These are phyloP conservation scores for Cataglyphis altisquamis DNA, from an alignment of 2,888 invertebrate genomes.

Conservation along the genomic window DNA sequence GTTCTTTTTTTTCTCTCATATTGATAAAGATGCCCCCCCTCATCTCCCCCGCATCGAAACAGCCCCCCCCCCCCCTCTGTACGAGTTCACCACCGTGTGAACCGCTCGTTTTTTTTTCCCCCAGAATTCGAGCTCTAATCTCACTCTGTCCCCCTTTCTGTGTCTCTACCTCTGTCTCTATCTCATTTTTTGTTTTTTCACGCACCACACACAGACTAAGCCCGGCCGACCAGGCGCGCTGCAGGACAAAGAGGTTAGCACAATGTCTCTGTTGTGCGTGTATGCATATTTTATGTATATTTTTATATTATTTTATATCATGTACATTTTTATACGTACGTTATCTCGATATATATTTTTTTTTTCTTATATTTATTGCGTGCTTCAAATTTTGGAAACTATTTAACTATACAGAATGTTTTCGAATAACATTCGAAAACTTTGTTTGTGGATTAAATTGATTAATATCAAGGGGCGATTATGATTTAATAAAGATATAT, in stretches of 20 bases:
- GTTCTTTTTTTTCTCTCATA: conserved; percentile 67
- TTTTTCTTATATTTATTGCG: conserved; percentile 49
- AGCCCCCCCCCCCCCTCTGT: conserved; percentile 80
- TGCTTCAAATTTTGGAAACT: conserved; percentile 57
- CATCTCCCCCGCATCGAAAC: background rate
- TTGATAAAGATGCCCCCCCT: background rate
- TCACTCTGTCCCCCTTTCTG: conserved; percentile 74
- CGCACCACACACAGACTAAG: conserved; percentile 89
- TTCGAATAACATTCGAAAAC: conserved; percentile 18
- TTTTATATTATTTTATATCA: conserved; percentile 55
- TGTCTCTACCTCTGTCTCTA: conserved; percentile 81
- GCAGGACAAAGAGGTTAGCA: conserved; percentile 92
- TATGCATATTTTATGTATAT: conserved; percentile 44
- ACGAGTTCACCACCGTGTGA: conserved; percentile 74
- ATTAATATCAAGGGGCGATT: background rate
- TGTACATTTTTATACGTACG: conserved; percentile 47
- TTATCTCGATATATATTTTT: conserved; percentile 51
- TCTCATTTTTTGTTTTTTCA: conserved; percentile 86
- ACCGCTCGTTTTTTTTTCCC: background rate
- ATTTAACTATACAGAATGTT: conserved; percentile 48
- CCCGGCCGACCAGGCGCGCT: conserved; percentile 93
- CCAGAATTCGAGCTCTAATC: conserved; percentile 81
- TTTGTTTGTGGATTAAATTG: background rate
- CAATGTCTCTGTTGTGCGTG: conserved; percentile 68
- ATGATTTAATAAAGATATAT: background rate